These are phyloP conservation scores for Actinernus sp. DNA, from an alignment of 92 coral and sea anemone species.

Conservation along the genomic window DNA sequence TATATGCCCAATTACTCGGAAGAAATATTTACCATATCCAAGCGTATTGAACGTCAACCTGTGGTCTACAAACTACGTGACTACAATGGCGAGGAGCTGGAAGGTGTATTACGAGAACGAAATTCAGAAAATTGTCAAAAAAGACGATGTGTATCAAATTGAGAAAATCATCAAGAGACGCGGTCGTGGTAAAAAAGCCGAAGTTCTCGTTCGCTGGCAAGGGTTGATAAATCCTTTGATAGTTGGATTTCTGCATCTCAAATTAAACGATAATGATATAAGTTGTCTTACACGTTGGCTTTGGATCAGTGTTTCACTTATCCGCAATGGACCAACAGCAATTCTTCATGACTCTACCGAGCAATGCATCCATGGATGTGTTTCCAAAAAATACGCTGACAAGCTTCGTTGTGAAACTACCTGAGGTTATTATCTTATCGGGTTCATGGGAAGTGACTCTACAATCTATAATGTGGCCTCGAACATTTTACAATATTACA, in stretches of 20 bases:
- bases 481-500: slow-evolving; percentile 2
- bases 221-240: slow-evolving; percentile 35
- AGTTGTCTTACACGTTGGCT: not conserved
- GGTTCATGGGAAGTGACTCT: not conserved
- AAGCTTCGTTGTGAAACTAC: not conserved
- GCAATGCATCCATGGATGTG: slow-evolving; percentile 1
- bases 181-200: slow-evolving; percentile 16
- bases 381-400: slow-evolving; percentile 1
- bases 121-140: slow-evolving; percentile 6
- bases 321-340: not conserved
- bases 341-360: not conserved
- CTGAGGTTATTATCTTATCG: not conserved
- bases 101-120: slow-evolving; percentile 21
- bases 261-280: not conserved
- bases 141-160: slow-evolving; percentile 10
- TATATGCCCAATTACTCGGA: slow-evolving; percentile 12
- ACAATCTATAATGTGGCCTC: slow-evolving; percentile 4
- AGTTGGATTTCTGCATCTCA: slow-evolving; percentile 20
- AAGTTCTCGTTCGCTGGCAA: slow-evolving; percentile 42
- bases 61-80: slow-evolving; percentile 6
- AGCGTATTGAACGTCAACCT: not conserved
- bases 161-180: slow-evolving; percentile 29
- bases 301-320: not conserved
- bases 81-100: slow-evolving; percentile 6
- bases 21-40: slow-evolving; percentile 25